Evolutionary conservation across 23 tunicate genomes (phyloP), one percentile per base, ranked within the genome.

Genomic region (Trididemnum miniatum): DNA sequence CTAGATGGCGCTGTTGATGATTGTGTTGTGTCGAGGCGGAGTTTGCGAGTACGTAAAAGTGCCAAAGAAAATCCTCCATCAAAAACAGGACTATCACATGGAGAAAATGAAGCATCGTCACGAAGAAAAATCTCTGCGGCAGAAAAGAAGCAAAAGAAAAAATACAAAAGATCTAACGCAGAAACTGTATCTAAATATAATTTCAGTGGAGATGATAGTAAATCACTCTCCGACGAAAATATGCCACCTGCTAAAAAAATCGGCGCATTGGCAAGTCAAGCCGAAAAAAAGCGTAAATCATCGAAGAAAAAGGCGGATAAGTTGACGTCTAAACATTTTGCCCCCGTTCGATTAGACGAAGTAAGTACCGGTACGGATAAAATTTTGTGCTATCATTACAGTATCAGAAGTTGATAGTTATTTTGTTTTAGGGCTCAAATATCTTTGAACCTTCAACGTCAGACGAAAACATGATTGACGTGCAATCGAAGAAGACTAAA

Each of bases 1-100:
- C 49, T 87, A 2, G 91, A 87, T 73, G 91, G 91, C 4, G 85
- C 85, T 4, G 51, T 49, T 31, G 91, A 87, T 60, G 73, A 79
- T 3, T 51, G 25, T 15, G 0, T 0, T 5, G 69, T 63, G 24
- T 38, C 71, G 32, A 44, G 90, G 71, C 32, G 12, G n/a, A 79
- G 77, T 1, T 44, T 72, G 22, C 59, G 76, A 32, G 15, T 9
- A 18, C 67, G 67, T n/a, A 62, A 62, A 24, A 62, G 67, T 26
- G 30, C 26, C 37, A 32, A 32, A n/a, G 12, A 9, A 4, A 74
- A 40, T 23, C 5, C 32, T 34, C 5, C 59, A 20, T 5, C 18
- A 20, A 2, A 9, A 1, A 2, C 20, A 3, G 59, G 12, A 74
- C 18, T 15, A 15, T 5, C 18, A 38, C 2, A 15, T 18, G 7